Percentiles rank a stretch among this genome's conserved stretches.
These are phyloP conservation scores for Melanargia galathea DNA, from an alignment of 2,888 invertebrate species.

Conservation along the genomic window DNA sequence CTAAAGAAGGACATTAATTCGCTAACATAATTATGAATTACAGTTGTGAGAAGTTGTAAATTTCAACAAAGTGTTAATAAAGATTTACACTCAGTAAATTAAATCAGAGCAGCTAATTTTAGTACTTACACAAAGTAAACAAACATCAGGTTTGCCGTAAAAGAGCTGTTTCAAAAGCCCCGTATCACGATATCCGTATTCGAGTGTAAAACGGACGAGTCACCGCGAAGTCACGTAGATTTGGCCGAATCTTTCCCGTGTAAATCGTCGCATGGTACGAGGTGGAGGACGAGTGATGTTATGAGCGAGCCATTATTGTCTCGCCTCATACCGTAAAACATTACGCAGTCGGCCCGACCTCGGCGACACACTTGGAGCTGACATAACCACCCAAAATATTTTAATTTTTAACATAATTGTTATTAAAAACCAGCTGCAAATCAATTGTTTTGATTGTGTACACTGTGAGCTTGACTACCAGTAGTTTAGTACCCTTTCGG, in stretches of 20 bases:
- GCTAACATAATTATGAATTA: constrained; percentile 15
- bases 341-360: constrained; percentile 76
- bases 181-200: constrained; percentile 19
- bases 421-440: neutral
- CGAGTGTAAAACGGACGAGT: constrained; percentile 6
- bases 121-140: constrained; percentile 21
- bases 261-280: constrained; percentile 64
- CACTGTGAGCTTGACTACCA: no score
- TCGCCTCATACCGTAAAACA: constrained; percentile 82
- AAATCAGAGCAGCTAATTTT: constrained; percentile 23
- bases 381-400: constrained; percentile 52
- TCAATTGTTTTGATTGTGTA: neutral
- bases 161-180: constrained; percentile 11
- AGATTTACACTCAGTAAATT: constrained; percentile 21
- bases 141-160: constrained; percentile 20
- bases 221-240: constrained; percentile 32
- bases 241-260: constrained; percentile 55
- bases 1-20: neutral
- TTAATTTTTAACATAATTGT: neutral
- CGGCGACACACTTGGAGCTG: constrained; percentile 68
- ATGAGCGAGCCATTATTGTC: constrained; percentile 83
- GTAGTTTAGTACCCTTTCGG: neutral
- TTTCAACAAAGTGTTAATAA: constrained; percentile 18
- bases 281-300: constrained; percentile 80
- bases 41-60: constrained; percentile 16